Base-by-base conservation (phyloP, 1,140 invertebrate genomes). In the Phenacoccus solenopsis region DNA sequence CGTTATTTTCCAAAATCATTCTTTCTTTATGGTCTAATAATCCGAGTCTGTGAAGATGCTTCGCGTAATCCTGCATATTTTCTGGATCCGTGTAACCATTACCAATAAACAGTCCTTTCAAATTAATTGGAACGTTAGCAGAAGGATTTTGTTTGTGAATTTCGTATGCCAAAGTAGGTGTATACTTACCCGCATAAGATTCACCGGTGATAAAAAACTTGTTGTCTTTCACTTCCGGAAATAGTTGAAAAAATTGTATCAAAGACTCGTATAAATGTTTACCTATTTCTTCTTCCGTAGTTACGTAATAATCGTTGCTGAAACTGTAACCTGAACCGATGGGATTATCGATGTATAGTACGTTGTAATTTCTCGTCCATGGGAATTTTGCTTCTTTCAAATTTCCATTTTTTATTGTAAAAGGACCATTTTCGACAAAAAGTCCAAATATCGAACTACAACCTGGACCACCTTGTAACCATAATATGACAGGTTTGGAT, bases 321-420 rank as follows among this genome's bases (percentile, higher is more conserved):
- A 88, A 90, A 75, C 88, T 90, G 73, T 85, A 91, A 1, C 89
- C 89, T 21, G 90, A 88, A 1, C 90, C 90, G 56, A 92, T 91
- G 5, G 92, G 93, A 78, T 92, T 94, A 76, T 95, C 93, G 70
- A 96, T 88, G 75, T 90, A 94, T 20, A 95, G 81, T 27, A 94
- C 75, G 75, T 89, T 87, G 74, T 90, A 87, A 4, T 82, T 84
- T 16, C 82, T 79, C 69, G 85, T 87, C 91, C 91, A 94, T 7
- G 87, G 86, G 61, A n/a, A n/a, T n/a, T 85, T 86, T n/a, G n/a
- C n/a, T n/a, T n/a, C n/a, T n/a, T n/a, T n/a, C n/a, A n/a, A n/a
- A n/a, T n/a, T n/a, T n/a, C n/a, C n/a, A n/a, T n/a, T n/a, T n/a
- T n/a, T n/a, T n/a, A n/a, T n/a, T n/a, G n/a, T n/a, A n/a, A n/a